Evolutionary conservation across 2,113 vertebrate species (phyloP).

Genomic region (Tragelaphus scriptus): DNA sequence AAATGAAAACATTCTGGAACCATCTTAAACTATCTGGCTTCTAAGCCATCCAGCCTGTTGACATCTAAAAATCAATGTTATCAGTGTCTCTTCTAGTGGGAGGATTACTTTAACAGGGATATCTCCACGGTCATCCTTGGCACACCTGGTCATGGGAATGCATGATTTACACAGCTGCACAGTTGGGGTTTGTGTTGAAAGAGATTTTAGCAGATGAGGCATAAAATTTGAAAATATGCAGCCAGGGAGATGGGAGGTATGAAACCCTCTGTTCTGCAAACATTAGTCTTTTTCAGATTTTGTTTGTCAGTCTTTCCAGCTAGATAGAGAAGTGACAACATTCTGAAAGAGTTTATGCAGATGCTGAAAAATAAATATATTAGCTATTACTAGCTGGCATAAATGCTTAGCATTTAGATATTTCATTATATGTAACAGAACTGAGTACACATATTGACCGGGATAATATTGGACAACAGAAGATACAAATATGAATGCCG

Average conservation of each 20-base stretch:
- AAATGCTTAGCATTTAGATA: background rate
- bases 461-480: background rate
- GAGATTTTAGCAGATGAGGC: slow-evolving; percentile 30
- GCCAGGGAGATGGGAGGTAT: background rate
- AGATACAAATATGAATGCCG: background rate
- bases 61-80: slow-evolving; percentile 43
- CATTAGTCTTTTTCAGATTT: background rate
- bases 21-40: background rate
- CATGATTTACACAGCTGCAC: slow-evolving; percentile 18
- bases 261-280: background rate
- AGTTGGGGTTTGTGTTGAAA: background rate
- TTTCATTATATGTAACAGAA: background rate
- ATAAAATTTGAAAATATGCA: slow-evolving; percentile 46
- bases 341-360: background rate
- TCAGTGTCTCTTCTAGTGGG: background rate
- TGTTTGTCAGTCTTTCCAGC: background rate
- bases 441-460: background rate
- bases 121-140: slow-evolving; percentile 6
- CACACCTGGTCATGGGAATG: background rate
- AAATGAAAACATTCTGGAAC: slow-evolving; percentile 17
- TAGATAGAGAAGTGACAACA: background rate
- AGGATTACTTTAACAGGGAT: background rate
- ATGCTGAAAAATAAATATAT: background rate
- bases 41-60: background rate
- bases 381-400: background rate